Evolutionary conservation across 1,140 invertebrate genomes (phyloP).

Genomic region (Teleopsis dalmanni): DNA sequence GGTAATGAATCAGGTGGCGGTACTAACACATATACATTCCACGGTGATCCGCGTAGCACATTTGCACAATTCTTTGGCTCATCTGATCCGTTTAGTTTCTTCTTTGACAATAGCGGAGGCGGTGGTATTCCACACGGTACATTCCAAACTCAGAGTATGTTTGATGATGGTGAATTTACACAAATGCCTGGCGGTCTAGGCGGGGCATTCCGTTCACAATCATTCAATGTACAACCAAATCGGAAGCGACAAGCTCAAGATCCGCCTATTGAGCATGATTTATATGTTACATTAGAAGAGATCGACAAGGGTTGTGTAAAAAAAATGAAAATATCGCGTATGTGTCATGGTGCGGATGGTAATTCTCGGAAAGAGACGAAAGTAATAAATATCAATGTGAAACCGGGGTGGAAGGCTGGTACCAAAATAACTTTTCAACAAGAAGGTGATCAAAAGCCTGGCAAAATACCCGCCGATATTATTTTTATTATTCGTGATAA

Average conservation of each 20-base stretch:
- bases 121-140: slow-evolving; percentile 22
- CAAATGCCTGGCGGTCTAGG: slow-evolving; percentile 51
- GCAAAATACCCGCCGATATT: slow-evolving; percentile 87
- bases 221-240: slow-evolving; percentile 53
- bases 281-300: slow-evolving; percentile 78
- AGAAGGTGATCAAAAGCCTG: slow-evolving; percentile 82
- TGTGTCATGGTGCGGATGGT: slow-evolving; percentile 68
- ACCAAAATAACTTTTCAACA: slow-evolving; percentile 91
- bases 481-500: slow-evolving; percentile 94
- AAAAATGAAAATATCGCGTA: slow-evolving; percentile 90
- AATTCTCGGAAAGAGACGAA: slow-evolving; percentile 75
- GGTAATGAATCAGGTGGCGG: slow-evolving; percentile 48
- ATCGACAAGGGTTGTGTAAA: slow-evolving; percentile 75
- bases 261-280: slow-evolving; percentile 78
- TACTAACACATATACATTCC: slow-evolving; percentile 60
- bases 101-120: slow-evolving; percentile 42
- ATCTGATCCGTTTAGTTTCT: slow-evolving; percentile 45
- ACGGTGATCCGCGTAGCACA: slow-evolving; percentile 73
- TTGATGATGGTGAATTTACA: slow-evolving; percentile 55
- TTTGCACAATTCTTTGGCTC: slow-evolving; percentile 73
- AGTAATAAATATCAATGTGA: slow-evolving; percentile 84
- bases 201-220: slow-evolving; percentile 65
- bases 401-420: slow-evolving; percentile 92
- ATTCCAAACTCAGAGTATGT: slow-evolving; percentile 23
- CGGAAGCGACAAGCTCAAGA: slow-evolving; percentile 55